These are phyloP conservation scores for Anorthoa munda DNA, from an alignment of 2,888 invertebrate genomes.

Conservation along the genomic window DNA sequence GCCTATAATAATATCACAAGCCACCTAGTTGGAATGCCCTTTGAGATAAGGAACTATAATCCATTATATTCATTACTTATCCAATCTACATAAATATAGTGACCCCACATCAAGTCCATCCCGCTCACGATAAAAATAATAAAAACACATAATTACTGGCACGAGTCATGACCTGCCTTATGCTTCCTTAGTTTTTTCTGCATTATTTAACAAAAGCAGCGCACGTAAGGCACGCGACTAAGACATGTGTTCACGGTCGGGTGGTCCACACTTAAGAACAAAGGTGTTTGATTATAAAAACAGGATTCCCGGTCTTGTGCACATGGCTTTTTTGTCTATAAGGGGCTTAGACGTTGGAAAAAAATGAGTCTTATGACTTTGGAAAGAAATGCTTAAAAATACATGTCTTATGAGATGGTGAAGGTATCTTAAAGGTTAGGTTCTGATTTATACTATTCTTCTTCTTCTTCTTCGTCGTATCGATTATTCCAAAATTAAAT, in stretches of 20 bases:
- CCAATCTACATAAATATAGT: background rate
- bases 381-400: no score
- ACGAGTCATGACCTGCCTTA: conserved; percentile 41
- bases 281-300: conserved; percentile 73
- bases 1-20: background rate
- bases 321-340: conserved; percentile 74
- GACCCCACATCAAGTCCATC: background rate
- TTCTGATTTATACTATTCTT: conserved; percentile 35
- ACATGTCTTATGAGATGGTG: conserved; percentile 26
- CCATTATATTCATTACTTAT: background rate
- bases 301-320: conserved; percentile 81
- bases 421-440: conserved; percentile 12
- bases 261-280: conserved; percentile 71
- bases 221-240: conserved; percentile 77
- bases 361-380: conserved; percentile 28
- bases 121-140: conserved; percentile 5
- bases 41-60: background rate
- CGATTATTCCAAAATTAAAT: no score
- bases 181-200: conserved; percentile 50
- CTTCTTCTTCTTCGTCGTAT: no score
- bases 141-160: conserved; percentile 34
- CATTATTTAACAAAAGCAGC: conserved; percentile 60
- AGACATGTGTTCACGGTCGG: conserved; percentile 77
- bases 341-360: conserved; percentile 14
- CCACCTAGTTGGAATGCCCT: background rate